Conservation (phyloP, 2,797 vertebrate species). For the Falco biarmicus region DNA sequence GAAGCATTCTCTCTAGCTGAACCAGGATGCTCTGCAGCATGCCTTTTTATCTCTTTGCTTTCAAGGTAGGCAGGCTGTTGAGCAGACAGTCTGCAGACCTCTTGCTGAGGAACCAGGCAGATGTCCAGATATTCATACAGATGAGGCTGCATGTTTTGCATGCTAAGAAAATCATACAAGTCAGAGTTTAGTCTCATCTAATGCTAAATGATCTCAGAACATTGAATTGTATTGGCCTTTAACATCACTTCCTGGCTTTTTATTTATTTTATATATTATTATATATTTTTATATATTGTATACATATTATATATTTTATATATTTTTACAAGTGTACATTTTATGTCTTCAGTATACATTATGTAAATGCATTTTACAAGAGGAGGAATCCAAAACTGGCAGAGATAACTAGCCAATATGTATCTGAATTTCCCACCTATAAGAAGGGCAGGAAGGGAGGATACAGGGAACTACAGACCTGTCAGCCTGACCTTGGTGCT, state of each 20-base stretch:
- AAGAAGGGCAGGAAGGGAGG: no score
- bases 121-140: conserved; percentile 15
- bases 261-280: neutral
- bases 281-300: no score
- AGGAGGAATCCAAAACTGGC: neutral
- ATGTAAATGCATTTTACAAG: neutral
- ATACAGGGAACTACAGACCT: no score
- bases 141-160: neutral
- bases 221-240: neutral
- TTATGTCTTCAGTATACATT: neutral
- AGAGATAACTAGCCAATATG: neutral
- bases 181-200: neutral
- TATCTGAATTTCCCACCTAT: no score
- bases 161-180: neutral
- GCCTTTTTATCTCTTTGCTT: neutral
- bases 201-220: neutral
- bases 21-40: neutral
- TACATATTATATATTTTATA: no score
- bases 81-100: neutral
- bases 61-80: neutral
- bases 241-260: neutral
- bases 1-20: neutral
- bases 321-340: no score
- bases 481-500: no score
- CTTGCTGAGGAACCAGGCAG: neutral